Conservation (phyloP, 2,113 vertebrate species). For the Alethe castanea region DNA sequence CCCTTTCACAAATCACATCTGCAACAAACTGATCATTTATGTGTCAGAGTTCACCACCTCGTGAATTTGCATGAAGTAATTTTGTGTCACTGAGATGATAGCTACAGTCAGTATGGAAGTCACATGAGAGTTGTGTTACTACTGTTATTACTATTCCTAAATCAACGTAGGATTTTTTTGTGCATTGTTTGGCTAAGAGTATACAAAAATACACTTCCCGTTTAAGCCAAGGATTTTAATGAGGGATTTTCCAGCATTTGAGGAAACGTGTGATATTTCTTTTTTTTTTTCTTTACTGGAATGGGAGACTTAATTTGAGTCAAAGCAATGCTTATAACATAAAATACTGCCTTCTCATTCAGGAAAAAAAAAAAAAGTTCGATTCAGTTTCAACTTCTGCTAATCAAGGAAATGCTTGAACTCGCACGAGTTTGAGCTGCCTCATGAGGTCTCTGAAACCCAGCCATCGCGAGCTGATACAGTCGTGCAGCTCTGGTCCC, state of each 20-base stretch:
- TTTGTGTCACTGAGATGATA: background rate
- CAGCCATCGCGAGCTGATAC: background rate
- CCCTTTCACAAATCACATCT: background rate
- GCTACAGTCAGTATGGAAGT: background rate
- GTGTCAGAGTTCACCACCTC: background rate
- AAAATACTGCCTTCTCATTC: background rate
- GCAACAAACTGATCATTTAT: background rate
- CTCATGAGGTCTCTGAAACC: background rate
- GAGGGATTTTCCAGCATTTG: slow-evolving; percentile 53
- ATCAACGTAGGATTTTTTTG: background rate
- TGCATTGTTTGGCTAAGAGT: slow-evolving; percentile 6
- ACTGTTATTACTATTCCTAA: background rate
- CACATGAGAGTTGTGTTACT: background rate
- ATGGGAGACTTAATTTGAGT: background rate
- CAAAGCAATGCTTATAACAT: background rate
- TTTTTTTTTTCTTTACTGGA: slow-evolving; percentile 37
- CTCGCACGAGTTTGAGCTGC: background rate
- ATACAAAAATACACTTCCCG: slow-evolving; percentile 21
- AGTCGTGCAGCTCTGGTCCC: background rate
- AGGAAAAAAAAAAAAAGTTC: background rate
- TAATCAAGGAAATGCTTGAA: background rate
- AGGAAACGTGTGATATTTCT: background rate
- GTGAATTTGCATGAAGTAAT: background rate
- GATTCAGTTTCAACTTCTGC: background rate
- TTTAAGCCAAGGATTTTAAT: background rate